Evolutionary conservation across 2,113 vertebrate genomes (phyloP), one percentile per base, ranked within the genome.

Genomic region (Grantiella picta): DNA sequence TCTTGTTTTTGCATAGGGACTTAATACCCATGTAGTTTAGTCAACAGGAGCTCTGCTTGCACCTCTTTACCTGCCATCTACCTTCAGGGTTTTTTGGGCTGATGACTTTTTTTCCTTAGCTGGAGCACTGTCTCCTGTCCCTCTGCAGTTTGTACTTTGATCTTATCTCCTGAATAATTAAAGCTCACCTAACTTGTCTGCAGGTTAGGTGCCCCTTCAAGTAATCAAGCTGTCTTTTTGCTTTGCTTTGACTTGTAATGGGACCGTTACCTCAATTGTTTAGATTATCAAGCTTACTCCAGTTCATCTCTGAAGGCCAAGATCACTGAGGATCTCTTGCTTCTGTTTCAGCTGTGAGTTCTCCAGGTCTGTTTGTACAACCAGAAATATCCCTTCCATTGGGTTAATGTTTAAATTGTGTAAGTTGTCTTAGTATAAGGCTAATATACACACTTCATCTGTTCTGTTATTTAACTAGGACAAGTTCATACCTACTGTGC

Each of bases 381-480:
- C 10, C 15, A 66, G 38, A 91, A 89, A 69, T 45, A 50, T 61
- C 24, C 68, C 25, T 93, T 93, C 54, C 6, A 8, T 10, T 60
- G 20, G 36, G 38, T 80, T 95, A 85, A 57, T 82, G 2, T 82
- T 82, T 61, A 47, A 82, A 29, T 76, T 35, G 25, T 76, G 2
- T 49, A 69, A 69, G 20, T 79, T 2, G 0, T 61, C 54, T 61
- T 79, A 27, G 5, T 65, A 24, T 70, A 78, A 81, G 22, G 9
- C 10, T 82, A 65, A 75, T 60, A 44, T 56, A 81, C 29, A 45
- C 59, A 54, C 4, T 79, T 89, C 19, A 64, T 91, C 44, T 36
- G 20, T 79, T 83, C 83, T 84, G 15, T 83, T 92, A 54, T 54
- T 70, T 92, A 96, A 91, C 22, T 86, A 86, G 96, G 91, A 73